Evolutionary conservation across 1,140 invertebrate genomes (phyloP), one percentile per base, ranked within the genome.

Genomic region (Rhagoletis zephyria): DNA sequence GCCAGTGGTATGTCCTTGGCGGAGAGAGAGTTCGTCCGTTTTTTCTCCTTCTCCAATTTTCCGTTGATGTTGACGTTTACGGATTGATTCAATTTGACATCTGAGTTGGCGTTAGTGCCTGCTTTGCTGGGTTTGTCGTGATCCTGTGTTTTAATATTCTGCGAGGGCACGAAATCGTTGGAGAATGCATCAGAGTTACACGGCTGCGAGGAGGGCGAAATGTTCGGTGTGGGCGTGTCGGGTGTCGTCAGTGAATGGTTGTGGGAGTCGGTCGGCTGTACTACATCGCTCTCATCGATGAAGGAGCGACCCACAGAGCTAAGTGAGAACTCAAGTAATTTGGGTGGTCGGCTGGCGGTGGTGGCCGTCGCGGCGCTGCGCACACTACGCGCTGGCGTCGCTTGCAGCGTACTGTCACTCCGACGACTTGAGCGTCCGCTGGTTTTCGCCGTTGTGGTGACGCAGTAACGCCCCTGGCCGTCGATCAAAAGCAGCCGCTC

Each of bases 161-260:
- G 86, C 16, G 86, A 70, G 5, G 87, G 89, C 65, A 93, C 91
- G 89, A 93, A 93, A 88, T 93, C 92, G 88, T 93, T 93, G 87
- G 92, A 93, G 86, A 93, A 93, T 87, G 91, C 91, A 87, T 93
- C 92, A 60, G 91, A 92, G 67, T 91, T 90, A 77, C 90, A 89
- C 7, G 85, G 77, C 89, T 93, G 91, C 30, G 94, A 94, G 70
- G 93, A 94, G 86, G 94, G 94, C 7, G 94, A 95, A 3, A 95
- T 92, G 89, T 95, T 95, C 19, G 94, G 94, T 40, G 92, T 93
- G 60, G 94, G 94, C 1, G 94, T 95, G 89, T 95, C 94, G 7
- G 94, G 94, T 10, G 94, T 95, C 60, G 94, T 94, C 60, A 93
- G 88, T 7, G 92, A 92, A n/a, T 88, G 87, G 88, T 92, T 89